phyloP scores from a whole-genome alignment of 2,113 vertebrate species.

The Macquaria ambigua region DNA sequence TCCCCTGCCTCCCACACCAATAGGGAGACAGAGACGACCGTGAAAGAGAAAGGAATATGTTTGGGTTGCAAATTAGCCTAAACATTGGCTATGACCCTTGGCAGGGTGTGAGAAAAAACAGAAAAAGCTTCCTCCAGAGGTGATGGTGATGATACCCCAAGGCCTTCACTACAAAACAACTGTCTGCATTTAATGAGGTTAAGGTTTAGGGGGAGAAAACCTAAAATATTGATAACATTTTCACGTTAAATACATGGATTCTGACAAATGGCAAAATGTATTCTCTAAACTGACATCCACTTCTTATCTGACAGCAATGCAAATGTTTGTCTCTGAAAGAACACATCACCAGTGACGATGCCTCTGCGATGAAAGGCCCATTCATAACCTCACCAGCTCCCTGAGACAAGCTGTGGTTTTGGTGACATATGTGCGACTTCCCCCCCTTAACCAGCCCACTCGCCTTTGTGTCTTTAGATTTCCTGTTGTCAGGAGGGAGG shows the following conservation, averaged over 20 bases:
- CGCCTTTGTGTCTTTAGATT: slow-evolving; percentile 73
- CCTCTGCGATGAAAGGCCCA: slow-evolving; percentile 55
- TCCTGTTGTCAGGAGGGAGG: slow-evolving; percentile 64
- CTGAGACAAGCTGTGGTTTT: slow-evolving; percentile 59
- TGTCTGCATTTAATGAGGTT: not conserved
- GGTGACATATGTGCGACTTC: slow-evolving; percentile 76
- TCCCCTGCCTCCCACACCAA: slow-evolving; percentile 56
- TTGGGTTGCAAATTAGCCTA: slow-evolving; percentile 82
- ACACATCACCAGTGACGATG: slow-evolving; percentile 37
- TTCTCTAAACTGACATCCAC: not conserved
- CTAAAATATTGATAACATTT: not conserved
- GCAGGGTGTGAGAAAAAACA: slow-evolving; percentile 66
- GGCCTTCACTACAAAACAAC: not conserved
- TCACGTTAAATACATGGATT: not conserved
- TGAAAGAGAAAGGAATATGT: slow-evolving; percentile 74
- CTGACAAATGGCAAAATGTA: not conserved
- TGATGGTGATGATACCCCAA: slow-evolving; percentile 23
- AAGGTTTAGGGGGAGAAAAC: not conserved
- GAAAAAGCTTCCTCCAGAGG: slow-evolving; percentile 31
- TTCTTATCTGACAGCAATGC: slow-evolving; percentile 14
- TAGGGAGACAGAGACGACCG: slow-evolving; percentile 55
- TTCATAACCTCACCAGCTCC: slow-evolving; percentile 66
- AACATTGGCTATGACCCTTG: slow-evolving; percentile 68
- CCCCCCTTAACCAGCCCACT: slow-evolving; percentile 20
- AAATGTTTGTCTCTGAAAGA: slow-evolving; percentile 40